Evolutionary conservation across 2,113 vertebrate species (phyloP).

Genomic region (Carlito syrichta): DNA sequence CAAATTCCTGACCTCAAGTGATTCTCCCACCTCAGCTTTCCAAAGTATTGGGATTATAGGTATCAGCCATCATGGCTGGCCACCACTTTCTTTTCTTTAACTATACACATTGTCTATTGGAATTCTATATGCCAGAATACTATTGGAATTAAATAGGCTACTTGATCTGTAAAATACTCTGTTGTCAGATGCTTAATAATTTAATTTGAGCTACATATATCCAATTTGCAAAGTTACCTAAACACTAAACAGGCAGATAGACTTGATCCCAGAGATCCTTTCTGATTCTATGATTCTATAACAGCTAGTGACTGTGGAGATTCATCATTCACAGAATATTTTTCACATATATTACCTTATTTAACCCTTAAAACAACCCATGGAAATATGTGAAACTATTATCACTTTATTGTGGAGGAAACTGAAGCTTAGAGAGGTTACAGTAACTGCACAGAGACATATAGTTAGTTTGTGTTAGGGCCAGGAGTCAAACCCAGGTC

Average conservation of each 20-base stretch:
- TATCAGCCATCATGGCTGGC: too few relatives aligned
- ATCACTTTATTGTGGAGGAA: slow-evolving; percentile 27
- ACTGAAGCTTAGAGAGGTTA: not conserved
- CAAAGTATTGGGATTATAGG: too few relatives aligned
- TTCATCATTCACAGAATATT: not conserved
- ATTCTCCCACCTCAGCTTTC: too few relatives aligned
- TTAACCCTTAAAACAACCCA: not conserved
- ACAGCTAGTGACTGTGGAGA: not conserved
- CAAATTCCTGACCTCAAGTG: too few relatives aligned
- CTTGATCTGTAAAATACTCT: not conserved
- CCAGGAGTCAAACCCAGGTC: not conserved
- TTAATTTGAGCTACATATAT: slow-evolving; percentile 20
- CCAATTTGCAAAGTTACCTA: not conserved
- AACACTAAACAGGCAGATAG: slow-evolving; percentile 16
- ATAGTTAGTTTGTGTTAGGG: not conserved
- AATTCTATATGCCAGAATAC: not conserved
- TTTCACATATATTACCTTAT: slow-evolving; percentile 9
- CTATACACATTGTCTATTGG: not conserved
- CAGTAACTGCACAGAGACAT: not conserved
- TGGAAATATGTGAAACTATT: not conserved
- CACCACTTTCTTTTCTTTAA: not conserved
- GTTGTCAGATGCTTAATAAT: not conserved
- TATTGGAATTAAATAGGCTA: slow-evolving; percentile 38
- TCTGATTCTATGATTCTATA: not conserved
- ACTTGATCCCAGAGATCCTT: not conserved